These are phyloP conservation scores for Microctonus aethiopoides DNA, from an alignment of 2,888 invertebrate genomes.

Conservation along the genomic window DNA sequence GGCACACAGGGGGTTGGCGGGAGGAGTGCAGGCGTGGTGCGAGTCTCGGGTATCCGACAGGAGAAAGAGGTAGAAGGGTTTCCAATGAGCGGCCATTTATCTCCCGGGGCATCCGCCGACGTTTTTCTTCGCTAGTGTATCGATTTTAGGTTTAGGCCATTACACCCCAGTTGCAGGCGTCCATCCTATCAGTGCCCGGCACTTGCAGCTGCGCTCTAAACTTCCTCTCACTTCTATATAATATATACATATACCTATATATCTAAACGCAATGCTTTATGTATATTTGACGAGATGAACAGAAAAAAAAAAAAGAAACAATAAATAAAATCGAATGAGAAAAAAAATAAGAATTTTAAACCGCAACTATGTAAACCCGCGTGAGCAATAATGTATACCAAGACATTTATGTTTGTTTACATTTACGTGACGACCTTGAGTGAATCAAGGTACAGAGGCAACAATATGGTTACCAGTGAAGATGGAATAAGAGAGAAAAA, in stretches of 20 bases:
- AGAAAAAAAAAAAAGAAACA: background rate
- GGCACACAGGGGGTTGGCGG: slow-evolving; percentile 24
- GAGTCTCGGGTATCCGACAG: slow-evolving; percentile 35
- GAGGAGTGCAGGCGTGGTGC: slow-evolving; percentile 34
- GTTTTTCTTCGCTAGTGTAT: slow-evolving; percentile 57
- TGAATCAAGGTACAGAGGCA: background rate
- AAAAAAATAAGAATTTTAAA: background rate
- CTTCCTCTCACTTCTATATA: slow-evolving; percentile 33
- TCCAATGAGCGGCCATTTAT: slow-evolving; percentile 60
- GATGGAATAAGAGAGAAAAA: background rate
- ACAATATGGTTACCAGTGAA: background rate
- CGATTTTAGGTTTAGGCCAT: slow-evolving; percentile 59
- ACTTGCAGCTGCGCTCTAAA: slow-evolving; percentile 46
- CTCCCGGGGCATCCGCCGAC: slow-evolving; percentile 59
- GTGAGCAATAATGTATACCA: background rate
- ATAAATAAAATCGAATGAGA: background rate
- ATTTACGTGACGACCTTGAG: slow-evolving; percentile 23
- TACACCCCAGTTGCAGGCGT: slow-evolving; percentile 51
- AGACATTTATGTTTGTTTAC: slow-evolving; percentile 27
- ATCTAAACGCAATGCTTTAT: slow-evolving; percentile 14
- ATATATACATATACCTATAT: slow-evolving; percentile 6
- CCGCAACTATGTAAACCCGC: background rate
- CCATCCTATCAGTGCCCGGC: slow-evolving; percentile 38
- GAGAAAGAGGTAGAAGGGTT: slow-evolving; percentile 49
- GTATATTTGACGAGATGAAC: background rate